Evolutionary conservation across 2,888 invertebrate species (phyloP).

Genomic region (Idaea biselata): DNA sequence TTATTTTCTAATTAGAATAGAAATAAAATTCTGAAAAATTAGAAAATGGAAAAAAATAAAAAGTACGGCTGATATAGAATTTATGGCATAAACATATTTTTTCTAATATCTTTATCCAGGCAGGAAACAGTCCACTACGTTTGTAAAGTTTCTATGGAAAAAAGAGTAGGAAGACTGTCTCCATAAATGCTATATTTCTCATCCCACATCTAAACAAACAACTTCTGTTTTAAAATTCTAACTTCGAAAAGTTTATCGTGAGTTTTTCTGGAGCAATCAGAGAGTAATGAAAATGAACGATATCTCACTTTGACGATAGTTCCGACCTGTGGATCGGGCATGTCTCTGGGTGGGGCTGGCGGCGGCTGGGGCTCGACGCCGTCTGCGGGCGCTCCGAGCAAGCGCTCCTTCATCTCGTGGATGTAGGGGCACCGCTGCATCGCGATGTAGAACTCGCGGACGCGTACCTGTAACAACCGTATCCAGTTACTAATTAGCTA

Average conservation of each 20-base stretch:
- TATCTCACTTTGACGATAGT: slow-evolving; percentile 92
- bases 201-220: no score
- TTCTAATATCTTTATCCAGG: no score
- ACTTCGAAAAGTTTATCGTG: not conserved
- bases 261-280: slow-evolving; percentile 23
- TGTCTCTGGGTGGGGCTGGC: slow-evolving; percentile 43
- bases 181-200: no score
- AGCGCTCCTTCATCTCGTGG: slow-evolving; percentile 96
- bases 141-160: no score
- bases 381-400: slow-evolving; percentile 86
- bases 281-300: slow-evolving; percentile 44
- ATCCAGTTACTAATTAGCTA: no score
- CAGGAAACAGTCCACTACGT: no score
- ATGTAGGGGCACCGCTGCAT: slow-evolving; percentile 95
- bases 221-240: not conserved
- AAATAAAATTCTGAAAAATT: no score
- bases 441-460: slow-evolving; percentile 81
- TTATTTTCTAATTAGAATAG: no score
- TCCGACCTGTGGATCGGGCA: slow-evolving; percentile 86
- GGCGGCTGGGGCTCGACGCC: slow-evolving; percentile 47
- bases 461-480: slow-evolving; percentile 60
- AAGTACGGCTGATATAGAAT: no score
- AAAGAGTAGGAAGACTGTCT: no score
- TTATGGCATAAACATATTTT: no score
- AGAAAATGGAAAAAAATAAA: no score